These are phyloP conservation scores for Spilarctia lutea DNA, from an alignment of 2,888 invertebrate species.

Conservation along the genomic window DNA sequence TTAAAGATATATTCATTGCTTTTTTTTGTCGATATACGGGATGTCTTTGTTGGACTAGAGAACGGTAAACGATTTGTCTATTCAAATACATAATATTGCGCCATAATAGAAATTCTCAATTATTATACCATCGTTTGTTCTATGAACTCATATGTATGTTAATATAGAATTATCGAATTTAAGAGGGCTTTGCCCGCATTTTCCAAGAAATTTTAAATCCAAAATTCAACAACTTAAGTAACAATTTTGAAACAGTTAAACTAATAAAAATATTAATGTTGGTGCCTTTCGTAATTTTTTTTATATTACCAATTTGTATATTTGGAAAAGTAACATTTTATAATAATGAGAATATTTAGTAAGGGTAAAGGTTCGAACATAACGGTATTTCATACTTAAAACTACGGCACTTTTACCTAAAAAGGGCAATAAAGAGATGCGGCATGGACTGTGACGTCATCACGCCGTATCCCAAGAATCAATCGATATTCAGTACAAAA, in stretches of 20 bases:
- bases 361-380: neutral
- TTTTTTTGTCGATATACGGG: constrained; percentile 53
- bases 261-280: constrained; percentile 15
- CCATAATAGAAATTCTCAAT: constrained; percentile 56
- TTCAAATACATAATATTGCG: constrained; percentile 47
- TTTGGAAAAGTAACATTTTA: constrained; percentile 2
- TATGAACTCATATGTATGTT: constrained; percentile 66
- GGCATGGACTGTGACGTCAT: neutral
- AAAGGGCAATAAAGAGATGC: neutral
- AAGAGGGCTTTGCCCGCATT: constrained; percentile 63
- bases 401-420: constrained; percentile 1
- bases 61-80: constrained; percentile 68
- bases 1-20: constrained; percentile 39
- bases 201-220: constrained; percentile 30
- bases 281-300: constrained; percentile 1
- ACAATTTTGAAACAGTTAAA: constrained; percentile 32
- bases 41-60: constrained; percentile 82
- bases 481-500: neutral
- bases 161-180: constrained; percentile 55
- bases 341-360: constrained; percentile 12
- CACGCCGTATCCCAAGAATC: neutral
- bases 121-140: constrained; percentile 64
- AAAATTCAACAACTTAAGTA: constrained; percentile 42
- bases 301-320: neutral
- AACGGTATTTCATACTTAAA: constrained; percentile 11